A percentile compares a stretch with the other conserved stretches of the same genome.
phyloP scores from a whole-genome alignment of 2,888 invertebrate genomes.

The Himalopsyche japonica region DNA sequence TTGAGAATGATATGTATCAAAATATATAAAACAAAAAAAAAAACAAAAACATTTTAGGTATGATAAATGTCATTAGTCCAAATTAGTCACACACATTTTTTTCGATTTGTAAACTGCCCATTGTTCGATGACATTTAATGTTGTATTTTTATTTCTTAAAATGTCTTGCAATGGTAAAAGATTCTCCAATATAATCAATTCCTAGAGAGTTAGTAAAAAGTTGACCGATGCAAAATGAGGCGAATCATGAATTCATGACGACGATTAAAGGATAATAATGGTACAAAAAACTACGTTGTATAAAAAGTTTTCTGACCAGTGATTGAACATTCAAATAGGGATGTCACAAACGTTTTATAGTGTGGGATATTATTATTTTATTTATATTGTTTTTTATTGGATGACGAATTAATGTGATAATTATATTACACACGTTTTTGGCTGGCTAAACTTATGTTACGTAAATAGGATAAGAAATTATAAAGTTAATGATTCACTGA shows the following conservation, averaged over 20 bases:
- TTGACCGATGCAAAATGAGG: constrained; percentile 18
- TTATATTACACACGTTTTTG: too few species aligned
- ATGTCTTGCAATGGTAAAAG: background rate
- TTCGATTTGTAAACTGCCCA: constrained; percentile 1
- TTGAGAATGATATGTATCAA: too few species aligned
- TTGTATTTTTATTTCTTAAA: constrained; percentile 8
- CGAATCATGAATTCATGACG: constrained; percentile 20
- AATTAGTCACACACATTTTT: background rate
- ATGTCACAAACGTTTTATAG: background rate
- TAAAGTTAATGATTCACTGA: too few species aligned
- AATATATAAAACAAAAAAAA: too few species aligned
- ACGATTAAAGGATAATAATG: constrained; percentile 5
- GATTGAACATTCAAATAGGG: background rate
- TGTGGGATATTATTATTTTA: too few species aligned
- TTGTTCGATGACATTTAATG: constrained; percentile 1
- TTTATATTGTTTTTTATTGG: too few species aligned
- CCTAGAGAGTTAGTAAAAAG: constrained; percentile 19
- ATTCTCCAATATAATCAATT: constrained; percentile 7
- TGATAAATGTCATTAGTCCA: background rate
- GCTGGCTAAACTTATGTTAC: too few species aligned
- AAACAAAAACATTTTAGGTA: background rate
- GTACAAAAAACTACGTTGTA: background rate
- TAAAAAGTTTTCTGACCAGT: background rate
- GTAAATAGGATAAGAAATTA: too few species aligned
- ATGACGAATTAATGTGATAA: too few species aligned